Conservation (phyloP, 2,888 invertebrate genomes). For the Drosophila neoperkinsi region DNA sequence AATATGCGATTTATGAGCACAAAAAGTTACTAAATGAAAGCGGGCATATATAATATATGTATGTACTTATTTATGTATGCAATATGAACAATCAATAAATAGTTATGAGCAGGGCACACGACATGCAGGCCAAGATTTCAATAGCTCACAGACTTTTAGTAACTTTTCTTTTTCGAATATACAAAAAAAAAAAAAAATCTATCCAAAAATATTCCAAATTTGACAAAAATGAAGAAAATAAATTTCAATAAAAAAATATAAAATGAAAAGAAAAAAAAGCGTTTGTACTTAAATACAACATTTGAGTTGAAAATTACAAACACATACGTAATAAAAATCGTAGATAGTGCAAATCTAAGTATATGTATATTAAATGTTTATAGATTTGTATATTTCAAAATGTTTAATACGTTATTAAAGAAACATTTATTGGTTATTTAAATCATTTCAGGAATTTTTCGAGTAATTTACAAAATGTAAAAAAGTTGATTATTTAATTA, state of each 20-base stretch:
- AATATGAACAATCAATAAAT: constrained; percentile 43
- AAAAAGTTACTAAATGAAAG: constrained; percentile 78
- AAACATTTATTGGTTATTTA: constrained; percentile 78
- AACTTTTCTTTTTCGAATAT: constrained; percentile 60
- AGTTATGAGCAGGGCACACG: constrained; percentile 59
- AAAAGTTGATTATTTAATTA: constrained; percentile 44
- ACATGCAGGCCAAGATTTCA: constrained; percentile 60
- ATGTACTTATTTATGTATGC: constrained; percentile 25
- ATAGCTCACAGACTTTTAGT: constrained; percentile 65
- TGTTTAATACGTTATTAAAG: constrained; percentile 69
- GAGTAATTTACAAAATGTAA: constrained; percentile 72
- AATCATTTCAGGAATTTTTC: constrained; percentile 43
- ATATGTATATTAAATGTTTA: constrained; percentile 36
- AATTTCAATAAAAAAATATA: constrained; percentile 1
- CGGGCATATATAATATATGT: constrained; percentile 45
- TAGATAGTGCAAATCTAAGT: constrained; percentile 64
- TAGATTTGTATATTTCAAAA: constrained; percentile 48
- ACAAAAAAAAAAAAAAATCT: constrained; percentile 29
- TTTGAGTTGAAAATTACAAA: constrained; percentile 56
- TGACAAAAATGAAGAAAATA: constrained; percentile 1
- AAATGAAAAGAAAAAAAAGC: constrained; percentile 20
- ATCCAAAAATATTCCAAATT: constrained; percentile 6
- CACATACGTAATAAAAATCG: constrained; percentile 61
- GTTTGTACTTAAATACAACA: constrained; percentile 23
- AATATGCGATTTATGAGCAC: constrained; percentile 62